Base-by-base conservation (phyloP, 2,113 vertebrate species). In the Edolisoma coerulescens region DNA sequence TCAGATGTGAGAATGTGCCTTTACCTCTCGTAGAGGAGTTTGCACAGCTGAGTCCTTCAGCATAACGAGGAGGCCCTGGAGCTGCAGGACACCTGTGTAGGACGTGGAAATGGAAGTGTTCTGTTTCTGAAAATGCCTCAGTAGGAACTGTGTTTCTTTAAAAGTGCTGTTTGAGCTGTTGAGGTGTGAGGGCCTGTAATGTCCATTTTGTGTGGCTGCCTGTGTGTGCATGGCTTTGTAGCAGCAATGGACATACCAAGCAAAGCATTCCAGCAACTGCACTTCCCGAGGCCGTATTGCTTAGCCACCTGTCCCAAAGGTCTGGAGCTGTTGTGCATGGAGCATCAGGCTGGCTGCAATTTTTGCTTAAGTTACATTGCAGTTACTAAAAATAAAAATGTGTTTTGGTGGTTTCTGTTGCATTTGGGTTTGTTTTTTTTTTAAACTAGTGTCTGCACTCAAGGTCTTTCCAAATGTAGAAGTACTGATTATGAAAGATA, bases 221-320 rank as follows among this genome's bases (percentile, higher is more conserved):
- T 56, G 28, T 9, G 35, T 8, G 26, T 33, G 3, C 14, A 2
- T 10, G 35, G 41, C 44, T 71, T 32, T 78, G 20, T 44, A 49
- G 10, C n/a, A 47, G 65, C 61, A 26, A 1, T 4, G 45, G 53
- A 5, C 14, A 3, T 35, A 35, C 22, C 28, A 32, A 27, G 59
- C 35, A 71, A 53, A 56, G 84, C 28, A 35, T 60, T 73, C 56
- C 74, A 82, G 65, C 5, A 5, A 13, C 18, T 59, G 47, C 7
- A 1, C 14, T 75, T 85, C 37, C 50, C 0, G 0, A 53, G 67
- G 53, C 57, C 0, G 0, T 50, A 10, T 6, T 75, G 44, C 61
- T 42, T 28, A 41, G 16, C n/a, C 71, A 52, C 76, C 84, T 84
- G 50, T 53, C 71, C 86, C 9, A 0, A 5, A 53, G 71, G 52